Conservation (phyloP, 37 sponge, comb jelly and placozoan species). For the Diacarnus erythraeanus region DNA sequence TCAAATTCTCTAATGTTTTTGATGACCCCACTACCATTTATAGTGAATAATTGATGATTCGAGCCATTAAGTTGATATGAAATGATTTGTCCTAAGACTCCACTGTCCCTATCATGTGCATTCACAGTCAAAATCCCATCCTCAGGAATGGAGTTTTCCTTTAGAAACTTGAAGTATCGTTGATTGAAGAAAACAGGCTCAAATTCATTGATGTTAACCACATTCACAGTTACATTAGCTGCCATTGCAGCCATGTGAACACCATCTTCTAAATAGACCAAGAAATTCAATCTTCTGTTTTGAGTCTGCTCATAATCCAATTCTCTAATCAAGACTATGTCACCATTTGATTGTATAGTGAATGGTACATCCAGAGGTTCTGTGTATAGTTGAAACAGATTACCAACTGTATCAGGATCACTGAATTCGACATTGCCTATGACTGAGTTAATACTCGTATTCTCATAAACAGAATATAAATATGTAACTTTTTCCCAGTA, state of each 20-base stretch:
- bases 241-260: conserved; percentile 8
- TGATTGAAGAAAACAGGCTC: conserved; percentile 26
- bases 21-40: conserved; percentile 34
- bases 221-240: conserved; percentile 34
- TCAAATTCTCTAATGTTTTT: conserved; percentile 38
- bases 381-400: conserved; percentile 23
- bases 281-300: conserved; percentile 5
- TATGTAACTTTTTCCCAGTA: conserved; percentile 2
- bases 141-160: conserved; percentile 31
- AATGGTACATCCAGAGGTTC: conserved; percentile 27
- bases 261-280: conserved; percentile 52
- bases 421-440: conserved; percentile 26
- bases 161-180: conserved; percentile 10
- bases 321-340: conserved; percentile 8
- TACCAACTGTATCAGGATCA: conserved; percentile 44
- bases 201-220: conserved; percentile 64
- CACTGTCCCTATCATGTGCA: conserved; percentile 41
- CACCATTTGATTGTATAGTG: conserved; percentile 11
- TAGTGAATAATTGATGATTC: conserved; percentile 18
- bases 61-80: conserved; percentile 16
- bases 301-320: conserved; percentile 31
- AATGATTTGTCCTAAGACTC: conserved; percentile 47
- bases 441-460: neutral
- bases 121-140: conserved; percentile 22
- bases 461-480: conserved; percentile 39